Base-by-base conservation (phyloP, 2,888 invertebrate genomes). In the Polydesmus complanatus region DNA sequence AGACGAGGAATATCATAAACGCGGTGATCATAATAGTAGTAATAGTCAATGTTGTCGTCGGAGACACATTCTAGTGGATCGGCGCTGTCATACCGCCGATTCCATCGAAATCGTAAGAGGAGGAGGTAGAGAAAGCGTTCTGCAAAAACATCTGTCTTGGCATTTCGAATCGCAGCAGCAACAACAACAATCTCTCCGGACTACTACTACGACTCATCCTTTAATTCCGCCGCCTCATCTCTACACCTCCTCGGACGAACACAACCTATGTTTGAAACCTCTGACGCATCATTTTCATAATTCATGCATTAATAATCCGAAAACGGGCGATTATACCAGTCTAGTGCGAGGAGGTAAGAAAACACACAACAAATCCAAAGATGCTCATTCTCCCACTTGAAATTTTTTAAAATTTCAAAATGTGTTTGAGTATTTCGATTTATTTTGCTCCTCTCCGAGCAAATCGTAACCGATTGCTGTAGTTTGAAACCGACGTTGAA, bases 81-180 rank as follows among this genome's bases (percentile, higher is more conserved):
- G 70, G 68, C 73, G 83, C 63, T 83, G 82, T 72, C 79, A 81
- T 71, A 83, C 83, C 3, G 82, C 83, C 3, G 83, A 83, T 65
- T 79, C 80, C 63, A 81, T 83, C 66, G 83, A 83, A 69, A 81
- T 81, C 69, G 76, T 81, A 60, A 73, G 73, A 73, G 78, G 78
- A 70, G 68, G 51, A 62, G 73, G 69, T 64, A 72, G 74, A 67
- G 78, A 78, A 68, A 67, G 76, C 56, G 77, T 76, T 64, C 81
- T 81, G 65, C 78, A 81, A 70, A 82, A 82, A 71, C 74, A 82
- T 55, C 72, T 81, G 62, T 81, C 81, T 19, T 81, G 81, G 80
- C 81, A 82, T 71, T 79, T 77, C 66, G 78, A 73, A 61, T 72
- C 66, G 68, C 72, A 65, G 61, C 65, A 61, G n/a, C 60, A 67